Conservation (phyloP, 1,140 invertebrate genomes). For the Anastatus disparis region DNA sequence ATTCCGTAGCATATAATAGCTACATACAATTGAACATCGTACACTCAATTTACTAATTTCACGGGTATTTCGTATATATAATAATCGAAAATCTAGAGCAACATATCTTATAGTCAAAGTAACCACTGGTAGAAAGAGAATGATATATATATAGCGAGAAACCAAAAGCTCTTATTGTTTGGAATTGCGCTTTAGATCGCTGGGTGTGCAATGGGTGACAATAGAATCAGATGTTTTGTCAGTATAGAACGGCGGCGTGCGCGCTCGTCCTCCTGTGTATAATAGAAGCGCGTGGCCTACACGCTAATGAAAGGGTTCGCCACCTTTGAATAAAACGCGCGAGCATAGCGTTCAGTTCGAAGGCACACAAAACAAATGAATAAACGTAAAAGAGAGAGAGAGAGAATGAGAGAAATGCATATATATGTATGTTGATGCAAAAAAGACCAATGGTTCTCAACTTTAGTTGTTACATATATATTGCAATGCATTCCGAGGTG, state of each 20-base stretch:
- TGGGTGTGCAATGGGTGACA: slow-evolving; percentile 58
- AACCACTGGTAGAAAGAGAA: no score
- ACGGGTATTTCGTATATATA: slow-evolving; percentile 58
- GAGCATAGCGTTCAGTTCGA: no score
- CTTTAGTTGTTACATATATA: background rate
- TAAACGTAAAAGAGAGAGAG: background rate
- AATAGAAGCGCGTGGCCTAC: slow-evolving; percentile 59
- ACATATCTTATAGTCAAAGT: no score
- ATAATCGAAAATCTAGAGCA: slow-evolving; percentile 63
- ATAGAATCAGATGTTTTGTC: slow-evolving; percentile 66
- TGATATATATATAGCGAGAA: no score
- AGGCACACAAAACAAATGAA: no score
- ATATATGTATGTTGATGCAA: no score
- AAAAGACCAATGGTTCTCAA: background rate
- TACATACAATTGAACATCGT: no score
- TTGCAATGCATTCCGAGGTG: background rate
- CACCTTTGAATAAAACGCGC: slow-evolving; percentile 61
- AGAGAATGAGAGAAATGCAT: no score
- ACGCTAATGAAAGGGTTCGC: slow-evolving; percentile 67
- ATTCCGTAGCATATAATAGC: no score
- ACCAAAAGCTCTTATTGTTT: background rate
- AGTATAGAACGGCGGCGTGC: slow-evolving; percentile 6
- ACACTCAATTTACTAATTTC: slow-evolving; percentile 59
- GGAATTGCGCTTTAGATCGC: background rate
- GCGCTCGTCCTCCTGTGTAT: slow-evolving; percentile 21